phyloP scores from a whole-genome alignment of 2,113 vertebrate species.

The Solea solea region DNA sequence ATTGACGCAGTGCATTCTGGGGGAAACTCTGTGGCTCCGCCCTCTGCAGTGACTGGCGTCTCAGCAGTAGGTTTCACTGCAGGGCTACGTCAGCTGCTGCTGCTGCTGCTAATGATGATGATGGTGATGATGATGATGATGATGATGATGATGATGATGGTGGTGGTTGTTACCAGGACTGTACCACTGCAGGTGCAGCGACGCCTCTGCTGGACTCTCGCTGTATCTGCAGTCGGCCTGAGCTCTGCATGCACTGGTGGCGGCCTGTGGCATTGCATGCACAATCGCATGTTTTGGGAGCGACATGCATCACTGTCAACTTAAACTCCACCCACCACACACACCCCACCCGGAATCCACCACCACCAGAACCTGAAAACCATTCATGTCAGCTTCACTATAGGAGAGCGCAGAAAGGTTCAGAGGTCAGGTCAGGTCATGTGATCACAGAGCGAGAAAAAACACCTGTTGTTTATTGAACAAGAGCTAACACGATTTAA shows the following conservation, averaged over 20 bases:
- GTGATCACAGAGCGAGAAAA: too few relatives aligned
- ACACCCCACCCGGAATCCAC: too few relatives aligned
- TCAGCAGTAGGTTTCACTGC: constrained; percentile 62
- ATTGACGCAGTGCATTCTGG: constrained; percentile 5
- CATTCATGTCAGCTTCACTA: too few relatives aligned
- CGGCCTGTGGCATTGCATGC: constrained; percentile 74
- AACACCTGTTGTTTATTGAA: too few relatives aligned
- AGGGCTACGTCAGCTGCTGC: background rate
- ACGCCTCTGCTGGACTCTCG: constrained; percentile 57
- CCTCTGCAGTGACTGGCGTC: constrained; percentile 55
- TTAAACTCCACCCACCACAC: background rate
- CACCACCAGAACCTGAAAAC: too few relatives aligned
- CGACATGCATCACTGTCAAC: constrained; percentile 61
- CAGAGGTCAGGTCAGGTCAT: too few relatives aligned
- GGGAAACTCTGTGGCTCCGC: constrained; percentile 58
- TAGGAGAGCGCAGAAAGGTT: too few relatives aligned
- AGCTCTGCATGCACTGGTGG: constrained; percentile 77
- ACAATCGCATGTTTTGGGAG: constrained; percentile 71
- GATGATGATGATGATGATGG: background rate
- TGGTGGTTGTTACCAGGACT: constrained; percentile 24
- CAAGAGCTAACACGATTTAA: too few relatives aligned
- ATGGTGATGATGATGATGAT: constrained; percentile 1
- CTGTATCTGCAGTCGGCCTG: constrained; percentile 57
- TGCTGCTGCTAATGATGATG: constrained; percentile 21
- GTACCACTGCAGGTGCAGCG: constrained; percentile 63